A percentile compares a stretch with the other conserved stretches of the same genome.
Evolutionary conservation across 2,888 invertebrate species (phyloP).

Genomic region (Psococerastis gibbosa): DNA sequence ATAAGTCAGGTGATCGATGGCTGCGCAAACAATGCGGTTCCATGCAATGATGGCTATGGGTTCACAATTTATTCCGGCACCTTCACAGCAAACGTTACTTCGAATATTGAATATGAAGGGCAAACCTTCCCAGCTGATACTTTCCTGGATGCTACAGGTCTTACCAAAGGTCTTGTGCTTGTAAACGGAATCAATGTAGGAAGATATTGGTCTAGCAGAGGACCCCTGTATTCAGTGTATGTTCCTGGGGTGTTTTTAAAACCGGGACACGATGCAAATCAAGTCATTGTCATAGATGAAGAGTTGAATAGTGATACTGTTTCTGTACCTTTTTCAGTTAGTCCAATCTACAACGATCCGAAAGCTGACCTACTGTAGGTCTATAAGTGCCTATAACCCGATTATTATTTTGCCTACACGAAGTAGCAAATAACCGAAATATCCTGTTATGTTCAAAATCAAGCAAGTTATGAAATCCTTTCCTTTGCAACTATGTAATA

Average conservation of each 20-base stretch:
- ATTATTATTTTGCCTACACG: no score
- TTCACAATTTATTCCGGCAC: not conserved
- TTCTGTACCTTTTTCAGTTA: not conserved
- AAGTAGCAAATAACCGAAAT: no score
- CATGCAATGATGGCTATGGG: not conserved
- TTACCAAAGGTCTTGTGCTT: conserved; percentile 20
- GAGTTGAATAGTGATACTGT: not conserved
- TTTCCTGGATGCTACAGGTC: not conserved
- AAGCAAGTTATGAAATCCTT: no score
- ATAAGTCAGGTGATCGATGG: conserved; percentile 15
- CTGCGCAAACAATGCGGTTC: no score
- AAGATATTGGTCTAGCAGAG: conserved; percentile 20
- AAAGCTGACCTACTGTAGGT: no score
- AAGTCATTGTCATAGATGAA: conserved; percentile 18
- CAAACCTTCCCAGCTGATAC: not conserved
- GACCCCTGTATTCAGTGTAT: conserved; percentile 20
- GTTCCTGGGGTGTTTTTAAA: conserved; percentile 18
- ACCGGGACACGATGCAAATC: conserved; percentile 17
- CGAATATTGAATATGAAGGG: not conserved
- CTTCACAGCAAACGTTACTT: not conserved
- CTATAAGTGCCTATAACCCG: no score
- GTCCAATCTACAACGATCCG: not conserved
- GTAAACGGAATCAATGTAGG: conserved; percentile 21
- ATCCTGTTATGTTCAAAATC: no score
- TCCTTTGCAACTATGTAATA: no score